phyloP scores from a whole-genome alignment of 2,888 invertebrate species.

The Ctenicera cuprea region DNA sequence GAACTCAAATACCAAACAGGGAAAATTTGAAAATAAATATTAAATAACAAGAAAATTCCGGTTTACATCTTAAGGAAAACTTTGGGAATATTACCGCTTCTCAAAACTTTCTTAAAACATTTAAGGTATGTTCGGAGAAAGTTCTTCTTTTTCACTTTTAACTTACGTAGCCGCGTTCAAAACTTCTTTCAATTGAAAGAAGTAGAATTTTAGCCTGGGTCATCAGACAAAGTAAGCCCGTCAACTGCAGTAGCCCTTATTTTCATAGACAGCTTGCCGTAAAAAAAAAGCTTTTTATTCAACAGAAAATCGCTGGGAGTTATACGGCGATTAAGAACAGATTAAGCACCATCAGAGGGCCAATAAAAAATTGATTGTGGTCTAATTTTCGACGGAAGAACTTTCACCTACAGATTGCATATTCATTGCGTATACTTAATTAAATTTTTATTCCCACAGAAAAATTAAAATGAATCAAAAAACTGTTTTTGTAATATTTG shows the following conservation, averaged over 20 bases:
- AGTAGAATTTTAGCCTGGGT: neutral
- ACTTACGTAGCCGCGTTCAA: neutral
- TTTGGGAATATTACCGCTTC: neutral
- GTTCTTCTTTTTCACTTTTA: neutral
- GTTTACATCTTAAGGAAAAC: neutral
- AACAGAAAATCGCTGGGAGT: constrained; percentile 1
- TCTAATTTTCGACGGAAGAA: neutral
- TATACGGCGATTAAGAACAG: constrained; percentile 6
- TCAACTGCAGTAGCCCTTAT: neutral
- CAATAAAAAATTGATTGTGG: neutral
- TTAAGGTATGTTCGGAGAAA: constrained; percentile 14
- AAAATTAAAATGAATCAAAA: too few relatives aligned
- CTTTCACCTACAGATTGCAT: too few relatives aligned
- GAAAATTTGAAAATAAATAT: neutral
- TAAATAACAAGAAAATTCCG: constrained; percentile 9
- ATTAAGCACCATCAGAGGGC: neutral
- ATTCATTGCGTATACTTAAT: too few relatives aligned
- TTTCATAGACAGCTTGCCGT: constrained; percentile 2
- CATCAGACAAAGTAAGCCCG: constrained; percentile 5
- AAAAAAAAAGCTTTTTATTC: neutral
- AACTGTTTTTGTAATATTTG: too few relatives aligned
- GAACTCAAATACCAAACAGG: neutral
- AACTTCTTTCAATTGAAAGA: constrained; percentile 23
- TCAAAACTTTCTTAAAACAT: neutral
- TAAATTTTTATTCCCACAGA: too few relatives aligned